phyloP scores from a whole-genome alignment of 1,140 invertebrate genomes.

The Megathymus violae region DNA sequence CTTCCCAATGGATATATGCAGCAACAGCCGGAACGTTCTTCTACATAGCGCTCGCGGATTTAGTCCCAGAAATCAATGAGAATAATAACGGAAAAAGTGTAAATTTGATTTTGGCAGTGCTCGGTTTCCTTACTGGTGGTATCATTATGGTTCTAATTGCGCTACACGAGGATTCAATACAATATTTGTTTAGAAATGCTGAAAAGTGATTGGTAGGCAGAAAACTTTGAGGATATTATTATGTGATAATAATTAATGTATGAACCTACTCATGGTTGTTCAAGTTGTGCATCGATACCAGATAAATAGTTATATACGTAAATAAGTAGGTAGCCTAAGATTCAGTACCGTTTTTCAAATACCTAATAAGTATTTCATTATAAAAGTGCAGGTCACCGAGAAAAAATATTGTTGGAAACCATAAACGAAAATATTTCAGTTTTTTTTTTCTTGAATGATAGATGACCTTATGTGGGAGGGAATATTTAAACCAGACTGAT shows the following conservation, averaged over 20 bases:
- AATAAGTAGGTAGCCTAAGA: background rate
- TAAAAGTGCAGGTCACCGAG: conserved; percentile 5
- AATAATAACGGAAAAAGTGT: conserved; percentile 73
- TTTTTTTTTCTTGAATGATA: conserved; percentile 9
- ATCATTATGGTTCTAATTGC: conserved; percentile 90
- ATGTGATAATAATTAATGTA: conserved; percentile 59
- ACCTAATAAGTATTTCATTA: background rate
- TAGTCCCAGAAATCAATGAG: conserved; percentile 87
- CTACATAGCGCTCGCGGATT: conserved; percentile 92
- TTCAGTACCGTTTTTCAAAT: too few species aligned
- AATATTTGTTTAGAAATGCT: conserved; percentile 81
- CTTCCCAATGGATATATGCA: conserved; percentile 90
- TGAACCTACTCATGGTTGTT: conserved; percentile 66
- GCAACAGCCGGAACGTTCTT: conserved; percentile 92
- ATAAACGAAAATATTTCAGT: conserved; percentile 9
- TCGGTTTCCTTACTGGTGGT: conserved; percentile 88
- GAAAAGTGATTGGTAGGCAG: conserved; percentile 62
- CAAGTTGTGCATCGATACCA: conserved; percentile 43
- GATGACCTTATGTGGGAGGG: conserved; percentile 1
- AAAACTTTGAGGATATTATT: conserved; percentile 33
- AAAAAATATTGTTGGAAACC: conserved; percentile 4
- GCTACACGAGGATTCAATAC: conserved; percentile 89
- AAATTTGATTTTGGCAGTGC: conserved; percentile 81
- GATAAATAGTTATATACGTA: conserved; percentile 13
- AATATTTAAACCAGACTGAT: background rate